Evolutionary conservation across 1,140 invertebrate species (phyloP), one percentile per base, ranked within the genome.

Genomic region (Liolophura sinensis): DNA sequence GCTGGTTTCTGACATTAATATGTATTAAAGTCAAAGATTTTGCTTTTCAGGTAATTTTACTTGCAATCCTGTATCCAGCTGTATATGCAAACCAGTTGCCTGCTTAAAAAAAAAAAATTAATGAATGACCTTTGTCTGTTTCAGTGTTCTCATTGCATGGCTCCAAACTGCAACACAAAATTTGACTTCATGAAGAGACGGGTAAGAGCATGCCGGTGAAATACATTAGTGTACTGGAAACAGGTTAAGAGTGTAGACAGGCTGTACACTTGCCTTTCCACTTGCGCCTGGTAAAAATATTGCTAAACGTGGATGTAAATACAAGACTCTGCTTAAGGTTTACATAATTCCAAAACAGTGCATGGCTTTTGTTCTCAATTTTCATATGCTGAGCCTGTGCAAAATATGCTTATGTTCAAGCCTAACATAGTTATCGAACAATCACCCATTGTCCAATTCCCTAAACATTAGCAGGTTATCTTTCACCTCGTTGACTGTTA

Each of bases 101-200:
- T 54, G 51, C 24, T 22, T 50, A 7, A 9, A 31, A 24, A 31
- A 18, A 22, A 40, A 47, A 50, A 14, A 15, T 65, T 25, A n/a
- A 18, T 61, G 24, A 22, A 56, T 54, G 64, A n/a, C n/a, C n/a
- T n/a, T 66, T 67, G 61, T 75, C 50, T 67, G 20, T 85, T 86
- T 62, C 73, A 87, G 85, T 83, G 76, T 66, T 72, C 74, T 24
- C 70, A 73, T 25, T 87, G 86, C 71, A 73, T 74, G 65, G 71
- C 70, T 24, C 73, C 69, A 24, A 74, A 81, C 22, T 87, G 86
- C 73, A 73, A 79, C 52, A 71, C 69, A 0, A 86, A 81, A 66
- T 87, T 87, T 82, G 85, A 85, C 65, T 84, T 87, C 52, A 69
- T 86, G 46, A 85, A 79, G 60, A 78, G 86, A 77, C 81, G 83